Conservation (phyloP, 2,888 invertebrate species). For the Deladenus siricidicola region DNA sequence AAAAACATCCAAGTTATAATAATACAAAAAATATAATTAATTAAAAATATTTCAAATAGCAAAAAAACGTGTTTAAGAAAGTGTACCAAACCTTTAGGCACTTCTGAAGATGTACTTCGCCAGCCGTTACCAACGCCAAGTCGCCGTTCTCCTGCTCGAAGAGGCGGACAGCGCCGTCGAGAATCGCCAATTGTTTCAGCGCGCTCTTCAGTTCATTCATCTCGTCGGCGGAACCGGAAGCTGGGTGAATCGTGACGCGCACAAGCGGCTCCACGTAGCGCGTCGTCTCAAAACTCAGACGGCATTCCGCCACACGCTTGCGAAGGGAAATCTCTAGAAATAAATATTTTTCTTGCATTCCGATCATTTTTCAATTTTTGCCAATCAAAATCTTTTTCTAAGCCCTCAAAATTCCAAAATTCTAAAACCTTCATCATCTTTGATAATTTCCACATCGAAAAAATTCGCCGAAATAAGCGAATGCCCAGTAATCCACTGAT, state of each 20-base stretch:
- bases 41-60: not conserved
- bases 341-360: not conserved
- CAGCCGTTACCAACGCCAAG: conserved; percentile 84
- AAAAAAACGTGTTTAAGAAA: no score
- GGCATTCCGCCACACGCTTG: not conserved
- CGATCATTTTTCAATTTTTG: not conserved
- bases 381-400: not conserved
- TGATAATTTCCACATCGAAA: no score
- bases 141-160: conserved; percentile 83
- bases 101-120: conserved; percentile 90
- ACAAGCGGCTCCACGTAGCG: conserved; percentile 69
- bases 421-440: no score
- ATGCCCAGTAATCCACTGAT: conserved; percentile 12
- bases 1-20: no score
- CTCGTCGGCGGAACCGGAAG: conserved; percentile 62
- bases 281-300: conserved; percentile 6
- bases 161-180: conserved; percentile 45
- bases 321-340: conserved; percentile 54
- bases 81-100: conserved; percentile 62
- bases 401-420: no score
- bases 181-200: conserved; percentile 36
- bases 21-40: not conserved
- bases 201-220: conserved; percentile 36
- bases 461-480: conserved; percentile 62
- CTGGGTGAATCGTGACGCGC: conserved; percentile 82